Conservation (phyloP, 1,140 invertebrate species). For the Melanaphis sacchari region DNA sequence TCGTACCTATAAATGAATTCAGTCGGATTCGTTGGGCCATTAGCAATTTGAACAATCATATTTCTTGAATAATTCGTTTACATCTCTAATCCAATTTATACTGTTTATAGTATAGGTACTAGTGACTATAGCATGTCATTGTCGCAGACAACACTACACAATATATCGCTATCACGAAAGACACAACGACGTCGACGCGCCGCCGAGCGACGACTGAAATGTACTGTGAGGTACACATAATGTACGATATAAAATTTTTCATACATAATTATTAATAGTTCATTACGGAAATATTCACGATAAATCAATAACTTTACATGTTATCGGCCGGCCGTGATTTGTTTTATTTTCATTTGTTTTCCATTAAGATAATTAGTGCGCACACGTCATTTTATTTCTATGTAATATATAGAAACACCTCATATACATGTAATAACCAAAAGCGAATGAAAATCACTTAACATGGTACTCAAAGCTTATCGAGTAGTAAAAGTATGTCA, state of each 20-base stretch:
- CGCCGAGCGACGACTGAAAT: slow-evolving; percentile 3
- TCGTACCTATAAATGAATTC: slow-evolving; percentile 16
- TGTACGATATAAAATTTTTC: slow-evolving; percentile 11
- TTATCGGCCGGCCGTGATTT: slow-evolving; percentile 27
- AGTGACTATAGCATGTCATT: not conserved
- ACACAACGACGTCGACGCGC: not conserved
- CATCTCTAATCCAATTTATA: not conserved
- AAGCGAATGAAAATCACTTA: not conserved
- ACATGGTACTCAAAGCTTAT: slow-evolving; percentile 13
- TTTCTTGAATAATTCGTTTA: not conserved
- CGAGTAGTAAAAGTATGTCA: slow-evolving; percentile 1
- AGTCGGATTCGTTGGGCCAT: slow-evolving; percentile 4
- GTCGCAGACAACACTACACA: not conserved
- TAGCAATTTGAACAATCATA: not conserved
- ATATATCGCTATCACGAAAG: not conserved
- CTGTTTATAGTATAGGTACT: not conserved
- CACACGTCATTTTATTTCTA: slow-evolving; percentile 9
- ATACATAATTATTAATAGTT: not conserved
- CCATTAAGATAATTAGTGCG: slow-evolving; percentile 5
- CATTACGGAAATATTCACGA: not conserved
- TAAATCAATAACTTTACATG: not conserved
- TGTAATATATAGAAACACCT: not conserved
- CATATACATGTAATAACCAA: not conserved
- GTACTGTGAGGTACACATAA: not conserved
- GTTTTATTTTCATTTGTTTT: slow-evolving; percentile 44